These are phyloP conservation scores for Columba guinea DNA, from an alignment of 2,797 vertebrate genomes.

Conservation along the genomic window DNA sequence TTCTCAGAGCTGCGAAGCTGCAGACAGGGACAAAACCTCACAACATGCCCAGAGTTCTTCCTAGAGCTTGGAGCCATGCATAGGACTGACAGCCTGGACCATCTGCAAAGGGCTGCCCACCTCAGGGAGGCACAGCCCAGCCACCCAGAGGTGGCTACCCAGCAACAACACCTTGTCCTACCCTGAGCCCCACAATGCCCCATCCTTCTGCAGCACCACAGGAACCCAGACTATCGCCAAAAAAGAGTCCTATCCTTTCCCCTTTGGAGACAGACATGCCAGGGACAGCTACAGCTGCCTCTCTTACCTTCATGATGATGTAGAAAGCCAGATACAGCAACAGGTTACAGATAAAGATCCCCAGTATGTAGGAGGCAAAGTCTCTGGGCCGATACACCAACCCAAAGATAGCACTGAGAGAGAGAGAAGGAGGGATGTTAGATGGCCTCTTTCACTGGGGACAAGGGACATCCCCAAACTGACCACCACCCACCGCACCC, in stretches of 20 bases:
- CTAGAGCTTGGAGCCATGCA: background rate
- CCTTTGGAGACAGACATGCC: background rate
- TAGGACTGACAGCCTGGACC: background rate
- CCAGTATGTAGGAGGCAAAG: slow-evolving; percentile 82
- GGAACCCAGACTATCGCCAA: background rate
- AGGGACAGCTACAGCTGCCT: background rate
- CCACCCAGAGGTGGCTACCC: background rate
- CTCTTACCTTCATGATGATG: slow-evolving; percentile 84
- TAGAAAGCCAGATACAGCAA: slow-evolving; percentile 84
- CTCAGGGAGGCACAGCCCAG: background rate
- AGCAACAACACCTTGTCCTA: background rate
- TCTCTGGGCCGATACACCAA: slow-evolving; percentile 79
- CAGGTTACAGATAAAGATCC: slow-evolving; percentile 84
- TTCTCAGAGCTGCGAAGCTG: slow-evolving; percentile 81
- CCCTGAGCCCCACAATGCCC: background rate
- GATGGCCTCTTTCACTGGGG: background rate
- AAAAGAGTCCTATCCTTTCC: background rate
- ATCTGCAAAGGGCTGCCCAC: background rate
- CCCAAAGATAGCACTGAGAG: slow-evolving; percentile 77
- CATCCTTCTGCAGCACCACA: background rate
- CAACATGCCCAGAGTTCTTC: rapidly evolving
- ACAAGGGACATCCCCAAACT: background rate
- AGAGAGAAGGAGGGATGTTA: background rate
- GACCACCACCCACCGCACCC: background rate
- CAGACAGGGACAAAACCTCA: background rate